Base-by-base conservation (phyloP, 2,113 vertebrate genomes). In the Indicator indicator region DNA sequence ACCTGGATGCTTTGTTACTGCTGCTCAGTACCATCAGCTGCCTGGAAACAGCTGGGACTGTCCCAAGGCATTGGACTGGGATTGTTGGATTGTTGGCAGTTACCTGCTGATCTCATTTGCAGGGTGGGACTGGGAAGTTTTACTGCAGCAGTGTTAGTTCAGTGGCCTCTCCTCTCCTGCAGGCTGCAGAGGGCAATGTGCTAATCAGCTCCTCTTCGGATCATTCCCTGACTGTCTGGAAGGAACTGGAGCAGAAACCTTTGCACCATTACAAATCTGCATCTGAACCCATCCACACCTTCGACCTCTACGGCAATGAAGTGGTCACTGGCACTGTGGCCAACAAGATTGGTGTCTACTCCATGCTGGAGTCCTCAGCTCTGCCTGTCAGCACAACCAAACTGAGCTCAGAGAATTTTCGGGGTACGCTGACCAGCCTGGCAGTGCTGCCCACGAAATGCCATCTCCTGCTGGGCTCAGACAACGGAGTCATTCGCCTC, bases 391-490 rank as follows among this genome's bases (percentile, higher is more conserved):
- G 98, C 94, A 98, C 98, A 13, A 99, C 99, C 83, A 99, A 99
- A 95, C 98, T 99, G 90, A 99, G 99, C 97, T 99, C 99, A 0
- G 99, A 99, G 97, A 99, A 99, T 97, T 99, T 99, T 96, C 98
- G 99, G 10, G 99, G 99, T 36, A 99, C 99, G 0, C 93, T 99
- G 92, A 99, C 99, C 94, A 99, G 99, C 97, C 97, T 99, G 94
- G 99, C 99, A 0, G 98, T 99, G 89, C 98, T 99, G 80, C 98
- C 99, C 89, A 99, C 98, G 1, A 99, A 99, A 96, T 98, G 99
- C 95, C 99, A 99, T 9, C 97, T 99, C 75, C 98, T 99, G 74
- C 98, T 99, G 96, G 99, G 99, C 90, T 99, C 99, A 0, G 99
- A 99, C 92, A 99, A 99, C 0, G 99, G 99, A 0, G 95, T 99